Evolutionary conservation across 2,797 vertebrate species (phyloP).

Genomic region (Heliangelus exortis): DNA sequence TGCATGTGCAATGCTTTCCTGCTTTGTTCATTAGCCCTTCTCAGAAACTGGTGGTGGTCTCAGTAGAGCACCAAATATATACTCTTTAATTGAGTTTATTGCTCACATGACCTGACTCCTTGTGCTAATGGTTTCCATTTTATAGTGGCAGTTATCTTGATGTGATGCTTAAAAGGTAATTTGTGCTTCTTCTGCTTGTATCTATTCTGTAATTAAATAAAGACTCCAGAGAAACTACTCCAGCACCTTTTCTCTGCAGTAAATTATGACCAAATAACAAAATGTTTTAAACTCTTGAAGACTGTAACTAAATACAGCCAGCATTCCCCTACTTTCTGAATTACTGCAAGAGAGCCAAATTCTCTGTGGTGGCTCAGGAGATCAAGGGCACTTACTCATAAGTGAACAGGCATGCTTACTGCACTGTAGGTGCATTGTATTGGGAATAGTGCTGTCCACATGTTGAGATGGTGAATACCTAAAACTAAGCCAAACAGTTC

Average conservation of each 20-base stretch:
- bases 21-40: background rate
- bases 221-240: background rate
- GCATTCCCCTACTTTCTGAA: slow-evolving; percentile 22
- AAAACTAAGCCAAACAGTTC: background rate
- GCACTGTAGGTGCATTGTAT: slow-evolving; percentile 27
- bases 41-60: background rate
- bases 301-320: slow-evolving; percentile 29
- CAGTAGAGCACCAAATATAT: background rate
- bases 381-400: slow-evolving; percentile 20
- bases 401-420: background rate
- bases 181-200: background rate
- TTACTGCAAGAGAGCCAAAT: slow-evolving; percentile 21
- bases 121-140: background rate
- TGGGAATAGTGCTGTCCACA: background rate
- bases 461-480: background rate
- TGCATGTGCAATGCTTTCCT: background rate
- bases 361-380: slow-evolving; percentile 37
- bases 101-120: background rate
- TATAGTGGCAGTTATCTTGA: background rate
- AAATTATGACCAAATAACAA: slow-evolving; percentile 42
- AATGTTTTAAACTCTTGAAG: slow-evolving; percentile 39
- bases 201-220: background rate
- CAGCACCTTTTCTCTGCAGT: slow-evolving; percentile 26
- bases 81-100: background rate
- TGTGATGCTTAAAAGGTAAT: background rate